These are phyloP conservation scores for Drosophila crucigera DNA, from an alignment of 2,888 invertebrate species.

Conservation along the genomic window DNA sequence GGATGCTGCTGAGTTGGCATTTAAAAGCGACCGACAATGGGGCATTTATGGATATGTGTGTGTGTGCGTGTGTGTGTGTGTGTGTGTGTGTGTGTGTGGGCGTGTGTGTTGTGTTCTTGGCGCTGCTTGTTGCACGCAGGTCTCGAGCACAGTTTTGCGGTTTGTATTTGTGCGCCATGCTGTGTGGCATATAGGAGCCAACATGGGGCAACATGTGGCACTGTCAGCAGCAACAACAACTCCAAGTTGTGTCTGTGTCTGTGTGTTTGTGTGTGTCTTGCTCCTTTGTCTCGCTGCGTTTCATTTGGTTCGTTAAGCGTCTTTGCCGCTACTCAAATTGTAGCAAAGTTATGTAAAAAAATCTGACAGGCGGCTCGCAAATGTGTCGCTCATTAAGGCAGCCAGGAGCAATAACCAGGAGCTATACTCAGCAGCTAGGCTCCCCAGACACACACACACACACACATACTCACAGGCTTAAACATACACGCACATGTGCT, in stretches of 20 bases:
- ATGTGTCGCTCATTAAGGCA: constrained; percentile 46
- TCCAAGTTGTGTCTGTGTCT: constrained; percentile 20
- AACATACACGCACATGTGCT: constrained; percentile 19
- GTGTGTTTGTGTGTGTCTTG: not conserved
- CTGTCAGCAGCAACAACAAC: constrained; percentile 17
- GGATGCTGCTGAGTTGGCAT: constrained; percentile 46
- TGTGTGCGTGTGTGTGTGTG: not conserved
- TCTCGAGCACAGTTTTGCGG: constrained; percentile 21
- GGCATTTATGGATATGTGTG: constrained; percentile 9
- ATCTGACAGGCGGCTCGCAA: constrained; percentile 40
- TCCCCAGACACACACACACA: not conserved
- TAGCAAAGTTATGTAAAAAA: constrained; percentile 48
- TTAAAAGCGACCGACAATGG: constrained; percentile 22
- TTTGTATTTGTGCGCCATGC: constrained; percentile 39
- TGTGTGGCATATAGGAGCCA: constrained; percentile 35
- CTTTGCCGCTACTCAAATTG: constrained; percentile 50
- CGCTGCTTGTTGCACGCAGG: constrained; percentile 41
- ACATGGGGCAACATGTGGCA: constrained; percentile 35
- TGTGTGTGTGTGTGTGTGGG: not conserved
- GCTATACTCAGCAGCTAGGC: constrained; percentile 5
- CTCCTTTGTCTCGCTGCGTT: constrained; percentile 36
- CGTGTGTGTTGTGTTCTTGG: not conserved
- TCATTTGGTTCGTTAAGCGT: constrained; percentile 45
- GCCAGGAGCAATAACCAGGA: constrained; percentile 9
- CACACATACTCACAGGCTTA: not conserved